These are phyloP conservation scores for Mamestra brassicae DNA, from an alignment of 2,888 invertebrate species.

Conservation along the genomic window DNA sequence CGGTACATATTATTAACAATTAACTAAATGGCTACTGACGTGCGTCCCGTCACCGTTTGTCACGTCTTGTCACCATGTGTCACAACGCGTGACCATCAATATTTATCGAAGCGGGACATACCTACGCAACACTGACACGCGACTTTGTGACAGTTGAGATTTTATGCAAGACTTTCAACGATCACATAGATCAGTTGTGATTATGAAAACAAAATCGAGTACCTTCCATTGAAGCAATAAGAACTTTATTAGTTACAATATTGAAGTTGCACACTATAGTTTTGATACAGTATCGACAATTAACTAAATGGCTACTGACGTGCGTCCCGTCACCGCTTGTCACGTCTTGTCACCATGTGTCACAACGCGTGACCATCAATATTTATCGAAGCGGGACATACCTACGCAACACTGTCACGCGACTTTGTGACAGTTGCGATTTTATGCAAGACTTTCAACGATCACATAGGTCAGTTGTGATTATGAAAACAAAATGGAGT, in stretches of 20 bases:
- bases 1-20: constrained; percentile 17
- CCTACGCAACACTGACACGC: no score
- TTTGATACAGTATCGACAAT: constrained; percentile 18
- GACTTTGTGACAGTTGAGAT: constrained; percentile 35
- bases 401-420: no score
- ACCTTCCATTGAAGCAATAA: no score
- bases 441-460: neutral
- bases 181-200: no score
- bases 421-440: constrained; percentile 35
- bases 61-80: constrained; percentile 28
- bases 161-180: neutral
- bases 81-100: constrained; percentile 49
- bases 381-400: no score
- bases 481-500: no score
- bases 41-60: constrained; percentile 35
- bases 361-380: constrained; percentile 45
- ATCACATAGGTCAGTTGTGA: no score
- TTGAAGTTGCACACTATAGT: no score
- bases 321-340: constrained; percentile 35
- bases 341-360: constrained; percentile 20
- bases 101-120: no score
- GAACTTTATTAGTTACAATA: no score
- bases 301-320: constrained; percentile 17
- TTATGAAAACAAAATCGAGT: no score
- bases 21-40: constrained; percentile 17